Base-by-base conservation (phyloP, 1,140 invertebrate species). In the Drosophila orena region DNA sequence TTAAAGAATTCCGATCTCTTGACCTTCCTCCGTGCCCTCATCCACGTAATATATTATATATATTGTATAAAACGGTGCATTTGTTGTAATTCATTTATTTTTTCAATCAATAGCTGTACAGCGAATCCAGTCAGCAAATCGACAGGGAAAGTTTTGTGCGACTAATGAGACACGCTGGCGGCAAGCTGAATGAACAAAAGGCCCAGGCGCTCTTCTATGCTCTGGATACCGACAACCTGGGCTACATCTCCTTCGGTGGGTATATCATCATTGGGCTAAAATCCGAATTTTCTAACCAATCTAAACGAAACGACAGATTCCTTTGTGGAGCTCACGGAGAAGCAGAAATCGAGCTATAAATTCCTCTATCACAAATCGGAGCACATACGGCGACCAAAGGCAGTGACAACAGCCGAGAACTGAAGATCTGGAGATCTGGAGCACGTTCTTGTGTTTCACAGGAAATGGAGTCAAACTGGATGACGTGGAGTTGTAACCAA, bases 331-430 rank as follows among this genome's bases (percentile, higher is more conserved):
- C 69, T 81, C 35, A 85, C 85, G 40, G 69, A 90, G 59, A 68
- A 81, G n/a, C 58, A 65, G 7, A 66, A 62, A 12, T 50, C 74
- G 0, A 73, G 42, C 64, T 90, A 85, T 38, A 74, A 85, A 70
- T 90, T 90, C 72, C 77, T 90, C 6, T 90, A 86, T 42, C 84
- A 79, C 71, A 88, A 88, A 37, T 89, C 84, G 47, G 84, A 89
- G 50, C 84, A 89, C 30, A 89, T 88, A 77, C 50, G 83, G 57
- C 37, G 83, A 10, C 30, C 79, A 4, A 89, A 90, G 52, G 40
- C 50, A 8, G 37, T 37, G 38, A 65, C 40, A 12, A 46, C 57
- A 12, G 35, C 57, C 10, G 15, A 50, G 50, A 80, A 85, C 20
- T 79, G 40, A 84, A 52, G 22, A 61, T 68, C 38, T 60, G 43